phyloP scores from a whole-genome alignment of 2,797 vertebrate species.

The Falco naumanni region DNA sequence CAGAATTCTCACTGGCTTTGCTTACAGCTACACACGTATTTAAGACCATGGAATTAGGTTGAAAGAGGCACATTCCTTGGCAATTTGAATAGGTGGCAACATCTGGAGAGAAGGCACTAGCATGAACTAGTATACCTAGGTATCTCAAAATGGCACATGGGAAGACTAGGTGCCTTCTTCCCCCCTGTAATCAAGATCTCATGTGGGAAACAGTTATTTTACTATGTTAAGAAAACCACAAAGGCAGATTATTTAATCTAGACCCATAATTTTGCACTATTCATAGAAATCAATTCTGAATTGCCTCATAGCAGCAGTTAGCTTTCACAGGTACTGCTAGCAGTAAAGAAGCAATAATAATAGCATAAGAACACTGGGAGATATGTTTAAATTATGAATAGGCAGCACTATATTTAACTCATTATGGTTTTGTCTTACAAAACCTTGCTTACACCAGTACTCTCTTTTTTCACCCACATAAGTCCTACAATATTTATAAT shows the following conservation, averaged over 20 bases:
- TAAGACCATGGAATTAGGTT: background rate
- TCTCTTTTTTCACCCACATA: background rate
- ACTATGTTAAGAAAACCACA: background rate
- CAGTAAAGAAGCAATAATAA: background rate
- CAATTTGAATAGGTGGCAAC: background rate
- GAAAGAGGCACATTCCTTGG: background rate
- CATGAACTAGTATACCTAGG: background rate
- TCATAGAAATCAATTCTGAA: background rate
- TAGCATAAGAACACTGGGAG: background rate
- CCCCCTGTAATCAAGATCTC: background rate
- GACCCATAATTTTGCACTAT: background rate
- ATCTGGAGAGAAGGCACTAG: background rate
- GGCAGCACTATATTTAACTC: background rate
- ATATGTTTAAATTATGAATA: background rate
- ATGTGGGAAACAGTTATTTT: background rate
- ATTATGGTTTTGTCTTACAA: background rate
- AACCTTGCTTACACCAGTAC: background rate
- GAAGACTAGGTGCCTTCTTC: background rate
- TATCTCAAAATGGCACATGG: background rate
- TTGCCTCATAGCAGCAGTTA: background rate
- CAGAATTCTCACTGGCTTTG: slow-evolving; percentile 15
- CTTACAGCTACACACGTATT: background rate
- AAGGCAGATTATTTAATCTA: background rate
- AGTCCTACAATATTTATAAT: background rate
- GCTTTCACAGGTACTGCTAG: background rate